A percentile compares a stretch with the other conserved stretches of the same genome.
phyloP scores from a whole-genome alignment of 2,797 vertebrate genomes.

The Notoglanidium macrostoma region DNA sequence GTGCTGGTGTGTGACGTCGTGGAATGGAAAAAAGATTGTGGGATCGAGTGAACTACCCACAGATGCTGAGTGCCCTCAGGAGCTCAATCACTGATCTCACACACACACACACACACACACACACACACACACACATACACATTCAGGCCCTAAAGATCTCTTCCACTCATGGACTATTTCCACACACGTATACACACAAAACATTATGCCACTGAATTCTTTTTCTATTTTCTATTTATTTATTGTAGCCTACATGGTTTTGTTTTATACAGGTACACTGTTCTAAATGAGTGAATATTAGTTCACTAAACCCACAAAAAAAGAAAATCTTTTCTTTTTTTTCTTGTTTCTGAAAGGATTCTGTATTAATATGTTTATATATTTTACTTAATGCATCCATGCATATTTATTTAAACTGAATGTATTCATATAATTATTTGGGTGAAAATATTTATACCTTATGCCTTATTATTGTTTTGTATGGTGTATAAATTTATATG shows the following conservation, averaged over 20 bases:
- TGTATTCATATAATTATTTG: constrained; percentile 64
- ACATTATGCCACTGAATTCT: constrained; percentile 69
- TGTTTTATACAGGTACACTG: constrained; percentile 82
- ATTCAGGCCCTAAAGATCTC: constrained; percentile 38
- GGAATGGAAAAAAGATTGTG: constrained; percentile 85
- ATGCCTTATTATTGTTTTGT: constrained; percentile 62
- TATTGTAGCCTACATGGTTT: constrained; percentile 76
- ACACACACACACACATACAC: constrained; percentile 30
- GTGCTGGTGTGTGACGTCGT: constrained; percentile 92
- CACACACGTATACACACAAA: constrained; percentile 28
- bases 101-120: constrained; percentile 28
- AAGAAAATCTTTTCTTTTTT: constrained; percentile 56
- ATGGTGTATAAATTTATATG: constrained; percentile 72
- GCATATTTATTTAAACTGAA: constrained; percentile 79
- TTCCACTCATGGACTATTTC: constrained; percentile 38
- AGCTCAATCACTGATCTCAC: constrained; percentile 59
- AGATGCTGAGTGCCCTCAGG: constrained; percentile 84
- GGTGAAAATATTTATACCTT: constrained; percentile 77
- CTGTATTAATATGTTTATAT: constrained; percentile 72
- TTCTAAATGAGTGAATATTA: constrained; percentile 60
- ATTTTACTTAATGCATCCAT: constrained; percentile 71
- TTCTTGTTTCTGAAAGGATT: constrained; percentile 71
- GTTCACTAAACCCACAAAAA: constrained; percentile 56
- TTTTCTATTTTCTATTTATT: constrained; percentile 70
- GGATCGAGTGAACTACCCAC: constrained; percentile 77